Evolutionary conservation across 2,113 vertebrate genomes (phyloP).

Genomic region (Podiceps cristatus): DNA sequence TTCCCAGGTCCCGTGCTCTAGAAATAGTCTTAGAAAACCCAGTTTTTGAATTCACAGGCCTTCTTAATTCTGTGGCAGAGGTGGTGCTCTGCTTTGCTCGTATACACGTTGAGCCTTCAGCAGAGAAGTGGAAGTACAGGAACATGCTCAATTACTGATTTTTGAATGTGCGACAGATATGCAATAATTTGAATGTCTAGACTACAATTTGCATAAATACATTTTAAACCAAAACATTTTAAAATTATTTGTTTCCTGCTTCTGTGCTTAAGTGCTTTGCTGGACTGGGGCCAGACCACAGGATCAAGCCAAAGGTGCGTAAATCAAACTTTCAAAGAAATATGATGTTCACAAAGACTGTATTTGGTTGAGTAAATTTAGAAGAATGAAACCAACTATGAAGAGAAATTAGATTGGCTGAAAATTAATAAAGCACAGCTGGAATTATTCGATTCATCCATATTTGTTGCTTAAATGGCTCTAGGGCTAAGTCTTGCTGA

Average conservation of each 20-base stretch:
- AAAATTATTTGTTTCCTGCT: conserved; percentile 34
- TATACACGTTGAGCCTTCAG: background rate
- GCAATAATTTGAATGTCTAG: background rate
- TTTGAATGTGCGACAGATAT: background rate
- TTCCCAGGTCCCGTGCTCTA: background rate
- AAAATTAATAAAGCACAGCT: conserved; percentile 75
- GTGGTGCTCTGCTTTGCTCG: background rate
- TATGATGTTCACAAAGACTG: background rate
- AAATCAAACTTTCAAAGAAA: conserved; percentile 54
- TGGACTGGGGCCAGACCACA: conserved; percentile 2
- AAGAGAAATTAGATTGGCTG: conserved; percentile 61
- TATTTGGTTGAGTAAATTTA: conserved; percentile 34
- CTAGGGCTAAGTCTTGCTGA: conserved; percentile 59
- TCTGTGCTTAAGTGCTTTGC: background rate
- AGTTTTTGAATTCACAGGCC: background rate
- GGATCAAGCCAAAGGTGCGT: background rate
- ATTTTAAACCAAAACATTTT: conserved; percentile 40
- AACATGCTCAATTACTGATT: background rate
- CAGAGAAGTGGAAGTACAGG: background rate
- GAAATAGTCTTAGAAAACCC: background rate
- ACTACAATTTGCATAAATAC: conserved; percentile 30
- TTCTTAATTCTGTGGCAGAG: background rate
- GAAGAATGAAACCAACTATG: conserved; percentile 58
- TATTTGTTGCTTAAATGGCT: conserved; percentile 67
- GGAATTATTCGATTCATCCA: conserved; percentile 62